Conservation (phyloP, 2,113 vertebrate species). For the Nanorana parkeri region DNA sequence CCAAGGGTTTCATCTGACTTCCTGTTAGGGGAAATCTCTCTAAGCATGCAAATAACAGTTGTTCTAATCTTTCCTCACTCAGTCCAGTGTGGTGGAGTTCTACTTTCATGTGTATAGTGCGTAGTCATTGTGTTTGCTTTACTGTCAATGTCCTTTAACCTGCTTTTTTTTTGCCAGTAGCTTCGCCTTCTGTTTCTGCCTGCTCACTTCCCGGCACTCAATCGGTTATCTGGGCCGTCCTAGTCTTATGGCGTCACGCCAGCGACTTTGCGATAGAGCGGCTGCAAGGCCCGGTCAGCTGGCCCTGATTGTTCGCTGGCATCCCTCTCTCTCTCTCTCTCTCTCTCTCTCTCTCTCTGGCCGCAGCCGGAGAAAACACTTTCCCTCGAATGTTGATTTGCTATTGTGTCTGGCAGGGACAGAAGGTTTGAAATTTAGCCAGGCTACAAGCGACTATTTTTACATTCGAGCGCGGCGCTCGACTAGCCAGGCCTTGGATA, state of each 20-base stretch:
- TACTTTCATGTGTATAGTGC: too few species aligned
- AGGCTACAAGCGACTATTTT: conserved; percentile 89
- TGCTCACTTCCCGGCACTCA: conserved; percentile 44
- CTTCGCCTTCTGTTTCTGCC: background rate
- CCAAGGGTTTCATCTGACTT: too few species aligned
- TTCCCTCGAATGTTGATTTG: conserved; percentile 80
- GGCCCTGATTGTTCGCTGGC: conserved; percentile 67
- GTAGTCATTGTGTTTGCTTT: too few species aligned
- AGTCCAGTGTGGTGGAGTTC: too few species aligned
- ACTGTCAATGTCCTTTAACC: background rate
- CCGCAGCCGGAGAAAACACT: conserved; percentile 78
- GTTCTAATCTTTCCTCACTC: too few species aligned
- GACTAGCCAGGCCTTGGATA: conserved; percentile 74
- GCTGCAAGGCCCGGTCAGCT: conserved; percentile 64
- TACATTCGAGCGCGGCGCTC: conserved; percentile 79
- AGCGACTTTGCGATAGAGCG: conserved; percentile 66
- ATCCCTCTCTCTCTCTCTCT: conserved; percentile 65
- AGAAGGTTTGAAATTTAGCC: conserved; percentile 84
- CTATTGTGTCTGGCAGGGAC: conserved; percentile 83
- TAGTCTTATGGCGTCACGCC: conserved; percentile 64
- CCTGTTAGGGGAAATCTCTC: too few species aligned
- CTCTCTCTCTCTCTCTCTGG: conserved; percentile 65
- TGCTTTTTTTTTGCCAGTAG: background rate
- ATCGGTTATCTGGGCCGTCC: conserved; percentile 61
- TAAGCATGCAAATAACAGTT: too few species aligned